Evolutionary conservation across 1,140 invertebrate genomes (phyloP).

Genomic region (Eueides isabella): DNA sequence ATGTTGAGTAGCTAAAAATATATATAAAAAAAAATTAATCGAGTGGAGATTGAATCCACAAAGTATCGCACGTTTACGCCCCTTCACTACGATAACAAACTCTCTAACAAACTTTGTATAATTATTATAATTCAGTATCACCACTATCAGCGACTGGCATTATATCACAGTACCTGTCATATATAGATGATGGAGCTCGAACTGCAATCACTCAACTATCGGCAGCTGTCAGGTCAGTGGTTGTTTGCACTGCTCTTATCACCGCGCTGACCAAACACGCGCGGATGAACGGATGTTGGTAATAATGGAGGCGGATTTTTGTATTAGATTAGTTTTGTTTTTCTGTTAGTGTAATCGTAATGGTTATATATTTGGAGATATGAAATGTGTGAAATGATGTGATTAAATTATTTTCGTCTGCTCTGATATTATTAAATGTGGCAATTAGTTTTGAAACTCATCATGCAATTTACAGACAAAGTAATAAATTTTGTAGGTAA

Average conservation of each 20-base stretch:
- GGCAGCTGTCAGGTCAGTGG: conserved; percentile 51
- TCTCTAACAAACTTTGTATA: background rate
- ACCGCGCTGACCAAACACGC: conserved; percentile 51
- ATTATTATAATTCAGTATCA: background rate
- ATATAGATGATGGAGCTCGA: conserved; percentile 37
- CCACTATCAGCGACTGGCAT: conserved; percentile 18
- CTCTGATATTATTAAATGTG: too few species aligned
- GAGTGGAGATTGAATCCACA: too few species aligned
- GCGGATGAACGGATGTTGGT: conserved; percentile 27
- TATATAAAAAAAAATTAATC: too few species aligned
- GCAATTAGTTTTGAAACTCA: too few species aligned
- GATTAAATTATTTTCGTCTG: too few species aligned
- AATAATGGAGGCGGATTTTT: conserved; percentile 15
- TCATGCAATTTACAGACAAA: too few species aligned
- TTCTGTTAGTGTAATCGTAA: background rate
- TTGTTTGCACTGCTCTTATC: conserved; percentile 65
- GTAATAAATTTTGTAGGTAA: too few species aligned
- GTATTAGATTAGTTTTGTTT: conserved; percentile 6
- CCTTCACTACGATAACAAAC: too few species aligned
- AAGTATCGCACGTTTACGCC: too few species aligned
- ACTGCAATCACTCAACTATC: conserved; percentile 54
- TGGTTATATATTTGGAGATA: too few species aligned
- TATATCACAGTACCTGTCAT: conserved; percentile 47
- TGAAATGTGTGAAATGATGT: too few species aligned
- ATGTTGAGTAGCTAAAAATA: too few species aligned